phyloP scores from a whole-genome alignment of 1,140 invertebrate genomes.

The Telenomus remus region DNA sequence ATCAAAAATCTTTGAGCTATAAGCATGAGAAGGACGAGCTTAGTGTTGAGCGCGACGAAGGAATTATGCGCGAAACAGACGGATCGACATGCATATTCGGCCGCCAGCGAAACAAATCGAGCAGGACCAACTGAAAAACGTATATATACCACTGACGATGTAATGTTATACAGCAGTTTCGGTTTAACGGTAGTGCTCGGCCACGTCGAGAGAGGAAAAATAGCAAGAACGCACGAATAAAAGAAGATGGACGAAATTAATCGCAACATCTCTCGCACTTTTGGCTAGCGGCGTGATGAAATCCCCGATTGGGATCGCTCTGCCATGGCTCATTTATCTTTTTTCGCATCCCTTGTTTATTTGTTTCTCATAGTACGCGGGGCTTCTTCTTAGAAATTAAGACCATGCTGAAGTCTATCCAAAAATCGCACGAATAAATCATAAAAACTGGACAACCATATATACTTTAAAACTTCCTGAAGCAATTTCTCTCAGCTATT shows the following conservation, averaged over 20 bases:
- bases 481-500: too few relatives aligned
- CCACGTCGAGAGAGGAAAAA: slow-evolving; percentile 45
- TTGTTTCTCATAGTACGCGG: too few relatives aligned
- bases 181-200: slow-evolving; percentile 61
- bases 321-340: slow-evolving; percentile 54
- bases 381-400: too few relatives aligned
- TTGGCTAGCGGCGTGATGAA: slow-evolving; percentile 59
- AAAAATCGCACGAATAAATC: too few relatives aligned
- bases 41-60: too few relatives aligned
- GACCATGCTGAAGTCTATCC: too few relatives aligned
- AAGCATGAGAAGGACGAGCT: too few relatives aligned
- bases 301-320: slow-evolving; percentile 58
- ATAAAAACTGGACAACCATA: too few relatives aligned
- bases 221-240: slow-evolving; percentile 45
- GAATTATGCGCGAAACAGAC: too few relatives aligned
- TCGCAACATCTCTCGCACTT: slow-evolving; percentile 61
- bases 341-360: slow-evolving; percentile 57
- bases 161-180: slow-evolving; percentile 42
- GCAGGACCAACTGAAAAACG: slow-evolving; percentile 32
- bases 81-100: too few relatives aligned
- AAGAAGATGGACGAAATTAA: slow-evolving; percentile 60
- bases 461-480: too few relatives aligned
- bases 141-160: slow-evolving; percentile 38
- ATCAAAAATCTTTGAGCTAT: too few relatives aligned
- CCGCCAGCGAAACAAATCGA: slow-evolving; percentile 44